Conservation (phyloP, 1,140 invertebrate genomes). For the Leptinotarsa lineolata region DNA sequence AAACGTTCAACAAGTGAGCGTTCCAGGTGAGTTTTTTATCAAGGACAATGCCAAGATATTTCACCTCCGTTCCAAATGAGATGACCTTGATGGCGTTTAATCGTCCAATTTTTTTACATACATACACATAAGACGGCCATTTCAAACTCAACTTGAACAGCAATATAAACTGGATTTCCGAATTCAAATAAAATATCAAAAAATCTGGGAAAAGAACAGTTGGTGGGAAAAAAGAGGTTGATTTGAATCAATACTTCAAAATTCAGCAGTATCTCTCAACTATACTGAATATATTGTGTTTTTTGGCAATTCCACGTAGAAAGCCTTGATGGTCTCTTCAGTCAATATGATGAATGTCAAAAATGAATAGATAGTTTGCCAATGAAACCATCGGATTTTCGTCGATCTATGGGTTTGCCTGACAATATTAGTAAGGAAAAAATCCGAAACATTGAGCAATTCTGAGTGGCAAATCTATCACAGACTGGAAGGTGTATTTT, state of each 20-base stretch:
- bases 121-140: conserved; percentile 29
- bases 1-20: no score
- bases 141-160: conserved; percentile 18
- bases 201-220: not conserved
- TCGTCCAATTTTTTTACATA: no score
- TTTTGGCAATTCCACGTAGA: not conserved
- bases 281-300: not conserved
- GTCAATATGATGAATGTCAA: conserved; percentile 4
- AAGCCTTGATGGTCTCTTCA: not conserved
- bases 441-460: conserved; percentile 35
- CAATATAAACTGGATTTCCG: not conserved
- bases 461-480: conserved; percentile 27
- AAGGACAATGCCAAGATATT: no score
- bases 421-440: conserved; percentile 30
- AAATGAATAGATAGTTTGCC: conserved; percentile 28
- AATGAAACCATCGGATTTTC: conserved; percentile 29
- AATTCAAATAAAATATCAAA: not conserved
- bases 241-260: no score
- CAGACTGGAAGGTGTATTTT: conserved; percentile 17
- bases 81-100: no score
- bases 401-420: not conserved
- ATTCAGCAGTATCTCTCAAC: not conserved
- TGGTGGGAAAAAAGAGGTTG: no score
- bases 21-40: no score
- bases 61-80: no score